phyloP scores from a whole-genome alignment of 2,797 vertebrate genomes.

The Jordanella pulchra region DNA sequence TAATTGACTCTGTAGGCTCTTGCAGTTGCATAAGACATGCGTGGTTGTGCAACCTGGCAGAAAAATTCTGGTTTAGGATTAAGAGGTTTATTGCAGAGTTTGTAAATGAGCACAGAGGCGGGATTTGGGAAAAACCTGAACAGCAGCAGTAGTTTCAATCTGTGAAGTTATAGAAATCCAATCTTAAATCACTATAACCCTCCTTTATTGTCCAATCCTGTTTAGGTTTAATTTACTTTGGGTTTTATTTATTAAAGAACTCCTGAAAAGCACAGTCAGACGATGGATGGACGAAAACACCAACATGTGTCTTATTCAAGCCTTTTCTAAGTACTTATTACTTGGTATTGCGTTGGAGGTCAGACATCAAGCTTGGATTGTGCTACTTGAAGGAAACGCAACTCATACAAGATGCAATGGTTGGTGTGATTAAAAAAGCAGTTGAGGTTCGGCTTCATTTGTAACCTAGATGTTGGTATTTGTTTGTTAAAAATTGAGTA shows the following conservation, averaged over 20 bases:
- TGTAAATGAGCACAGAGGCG: slow-evolving; percentile 35
- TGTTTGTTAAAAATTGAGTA: background rate
- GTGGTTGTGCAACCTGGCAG: slow-evolving; percentile 54
- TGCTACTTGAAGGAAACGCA: slow-evolving; percentile 2
- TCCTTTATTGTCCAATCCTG: slow-evolving; percentile 14
- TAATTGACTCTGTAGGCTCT: slow-evolving; percentile 48
- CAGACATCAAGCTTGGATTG: background rate
- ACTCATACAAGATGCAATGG: slow-evolving; percentile 50
- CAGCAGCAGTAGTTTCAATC: background rate
- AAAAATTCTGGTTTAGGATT: slow-evolving; percentile 66
- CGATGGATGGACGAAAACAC: background rate
- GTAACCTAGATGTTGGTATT: background rate
- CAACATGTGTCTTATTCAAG: background rate
- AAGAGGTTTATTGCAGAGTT: slow-evolving; percentile 53
- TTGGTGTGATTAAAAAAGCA: slow-evolving; percentile 20
- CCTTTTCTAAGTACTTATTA: background rate
- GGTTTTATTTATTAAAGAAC: slow-evolving; percentile 1
- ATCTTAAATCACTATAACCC: slow-evolving; percentile 24
- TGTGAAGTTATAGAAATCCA: slow-evolving; percentile 30
- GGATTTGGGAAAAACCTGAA: slow-evolving; percentile 49
- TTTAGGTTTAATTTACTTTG: slow-evolving; percentile 14
- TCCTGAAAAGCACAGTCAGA: slow-evolving; percentile 4
- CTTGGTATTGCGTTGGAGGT: background rate
- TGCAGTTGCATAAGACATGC: slow-evolving; percentile 61
- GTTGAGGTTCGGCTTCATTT: background rate